Percentiles rank a stretch among this genome's conserved stretches.
phyloP scores from a whole-genome alignment of 1,140 invertebrate genomes.

The Spodoptera frugiperda region DNA sequence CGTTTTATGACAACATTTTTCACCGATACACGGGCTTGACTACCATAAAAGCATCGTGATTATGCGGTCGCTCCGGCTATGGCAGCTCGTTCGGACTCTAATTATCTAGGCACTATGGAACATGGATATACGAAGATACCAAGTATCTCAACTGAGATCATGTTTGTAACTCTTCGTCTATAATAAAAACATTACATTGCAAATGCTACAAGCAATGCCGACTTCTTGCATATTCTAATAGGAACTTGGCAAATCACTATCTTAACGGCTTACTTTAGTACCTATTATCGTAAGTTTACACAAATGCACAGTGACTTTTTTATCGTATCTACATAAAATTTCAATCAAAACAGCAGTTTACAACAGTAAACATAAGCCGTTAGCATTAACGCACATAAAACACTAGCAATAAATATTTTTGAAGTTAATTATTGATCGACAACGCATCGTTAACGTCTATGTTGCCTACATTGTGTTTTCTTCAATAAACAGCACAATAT shows the following conservation, averaged over 20 bases:
- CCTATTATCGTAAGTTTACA: slow-evolving; percentile 14
- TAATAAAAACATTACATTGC: slow-evolving; percentile 47
- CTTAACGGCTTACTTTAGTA: slow-evolving; percentile 1
- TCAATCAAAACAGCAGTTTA: neutral
- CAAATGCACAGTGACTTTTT: neutral
- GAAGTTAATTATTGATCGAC: slow-evolving; percentile 16
- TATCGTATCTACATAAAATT: neutral
- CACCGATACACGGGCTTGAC: slow-evolving; percentile 69
- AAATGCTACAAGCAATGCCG: slow-evolving; percentile 17
- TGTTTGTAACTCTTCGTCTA: slow-evolving; percentile 30
- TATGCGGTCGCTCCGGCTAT: slow-evolving; percentile 75
- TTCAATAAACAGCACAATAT: slow-evolving; percentile 55
- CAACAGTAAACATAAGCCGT: neutral
- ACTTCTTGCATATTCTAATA: slow-evolving; percentile 12
- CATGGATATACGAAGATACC: slow-evolving; percentile 73
- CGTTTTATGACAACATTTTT: slow-evolving; percentile 82
- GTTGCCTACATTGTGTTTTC: slow-evolving; percentile 37
- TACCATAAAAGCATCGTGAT: slow-evolving; percentile 75
- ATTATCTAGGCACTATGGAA: slow-evolving; percentile 77
- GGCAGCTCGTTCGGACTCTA: slow-evolving; percentile 74
- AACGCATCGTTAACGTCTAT: slow-evolving; percentile 29
- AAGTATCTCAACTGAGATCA: slow-evolving; percentile 64
- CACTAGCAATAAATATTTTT: neutral
- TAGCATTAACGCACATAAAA: neutral
- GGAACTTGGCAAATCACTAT: slow-evolving; percentile 16